Evolutionary conservation across 1,140 invertebrate genomes (phyloP).

Genomic region (Drosophila prosaltans): DNA sequence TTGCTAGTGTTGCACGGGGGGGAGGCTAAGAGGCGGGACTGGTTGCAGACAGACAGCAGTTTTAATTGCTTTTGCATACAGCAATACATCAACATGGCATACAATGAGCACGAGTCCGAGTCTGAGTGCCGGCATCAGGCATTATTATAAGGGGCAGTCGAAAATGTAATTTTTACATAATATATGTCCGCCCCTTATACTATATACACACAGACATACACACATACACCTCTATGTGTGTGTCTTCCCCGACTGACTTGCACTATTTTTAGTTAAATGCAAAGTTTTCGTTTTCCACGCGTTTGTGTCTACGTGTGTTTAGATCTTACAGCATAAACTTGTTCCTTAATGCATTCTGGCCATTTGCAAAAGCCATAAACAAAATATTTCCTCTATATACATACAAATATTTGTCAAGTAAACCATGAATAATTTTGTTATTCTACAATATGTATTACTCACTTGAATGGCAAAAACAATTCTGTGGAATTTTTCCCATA

Average conservation of each 20-base stretch:
- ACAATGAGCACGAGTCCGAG: slow-evolving; percentile 55
- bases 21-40: not conserved
- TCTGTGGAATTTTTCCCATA: not conserved
- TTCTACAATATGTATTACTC: not conserved
- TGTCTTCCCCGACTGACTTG: slow-evolving; percentile 64
- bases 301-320: not conserved
- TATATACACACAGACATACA: not conserved
- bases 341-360: slow-evolving; percentile 58
- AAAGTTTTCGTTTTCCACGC: slow-evolving; percentile 36
- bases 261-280: slow-evolving; percentile 74
- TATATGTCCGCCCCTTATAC: slow-evolving; percentile 34
- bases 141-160: slow-evolving; percentile 66
- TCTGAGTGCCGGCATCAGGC: slow-evolving; percentile 73
- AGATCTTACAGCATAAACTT: slow-evolving; percentile 50
- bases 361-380: slow-evolving; percentile 36
- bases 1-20: not conserved
- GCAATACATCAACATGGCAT: slow-evolving; percentile 75
- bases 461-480: not conserved
- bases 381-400: slow-evolving; percentile 15
- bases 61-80: slow-evolving; percentile 82
- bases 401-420: slow-evolving; percentile 33
- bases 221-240: slow-evolving; percentile 25
- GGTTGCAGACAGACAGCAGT: slow-evolving; percentile 76
- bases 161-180: slow-evolving; percentile 72
- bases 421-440: slow-evolving; percentile 42